Evolutionary conservation across 53 echinoderm and acorn worm species (phyloP).

Genomic region (Crossaster papposus): DNA sequence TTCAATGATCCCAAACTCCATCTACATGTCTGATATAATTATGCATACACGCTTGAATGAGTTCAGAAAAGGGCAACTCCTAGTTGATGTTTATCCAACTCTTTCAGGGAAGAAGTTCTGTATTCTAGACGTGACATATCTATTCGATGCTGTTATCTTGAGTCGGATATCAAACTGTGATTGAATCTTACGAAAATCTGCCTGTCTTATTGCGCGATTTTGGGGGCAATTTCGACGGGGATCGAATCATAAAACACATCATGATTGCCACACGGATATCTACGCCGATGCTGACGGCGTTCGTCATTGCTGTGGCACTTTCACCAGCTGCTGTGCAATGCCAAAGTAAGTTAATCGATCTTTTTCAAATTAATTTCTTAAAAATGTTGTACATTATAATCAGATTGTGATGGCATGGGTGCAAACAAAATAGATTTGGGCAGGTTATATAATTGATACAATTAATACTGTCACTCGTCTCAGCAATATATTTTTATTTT

Average conservation of each 20-base stretch:
- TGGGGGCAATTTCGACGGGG: not conserved
- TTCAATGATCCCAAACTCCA: not conserved
- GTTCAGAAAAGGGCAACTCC: conserved; percentile 18
- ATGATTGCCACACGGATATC: not conserved
- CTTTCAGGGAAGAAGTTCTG: not conserved
- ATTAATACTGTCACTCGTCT: too few relatives aligned
- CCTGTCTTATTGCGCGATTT: not conserved
- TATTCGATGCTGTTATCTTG: not conserved
- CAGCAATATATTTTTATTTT: too few relatives aligned
- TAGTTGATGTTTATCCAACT: conserved; percentile 2
- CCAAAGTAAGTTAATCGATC: conserved; percentile 8
- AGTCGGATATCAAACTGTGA: not conserved
- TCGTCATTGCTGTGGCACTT: not conserved
- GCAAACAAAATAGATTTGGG: too few relatives aligned
- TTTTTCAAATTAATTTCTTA: too few relatives aligned
- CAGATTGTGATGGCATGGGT: not conserved
- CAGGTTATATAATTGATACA: too few relatives aligned
- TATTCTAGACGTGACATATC: not conserved
- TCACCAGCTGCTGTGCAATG: not conserved
- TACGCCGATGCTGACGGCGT: not conserved
- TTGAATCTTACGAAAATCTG: not conserved
- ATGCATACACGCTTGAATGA: not conserved
- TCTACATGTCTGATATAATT: not conserved
- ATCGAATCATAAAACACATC: too few relatives aligned
- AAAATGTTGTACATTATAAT: too few relatives aligned